Percentiles rank a stretch among this genome's conserved stretches.
phyloP scores from a whole-genome alignment of 2,113 vertebrate genomes.

The Acanthochromis polyacanthus region DNA sequence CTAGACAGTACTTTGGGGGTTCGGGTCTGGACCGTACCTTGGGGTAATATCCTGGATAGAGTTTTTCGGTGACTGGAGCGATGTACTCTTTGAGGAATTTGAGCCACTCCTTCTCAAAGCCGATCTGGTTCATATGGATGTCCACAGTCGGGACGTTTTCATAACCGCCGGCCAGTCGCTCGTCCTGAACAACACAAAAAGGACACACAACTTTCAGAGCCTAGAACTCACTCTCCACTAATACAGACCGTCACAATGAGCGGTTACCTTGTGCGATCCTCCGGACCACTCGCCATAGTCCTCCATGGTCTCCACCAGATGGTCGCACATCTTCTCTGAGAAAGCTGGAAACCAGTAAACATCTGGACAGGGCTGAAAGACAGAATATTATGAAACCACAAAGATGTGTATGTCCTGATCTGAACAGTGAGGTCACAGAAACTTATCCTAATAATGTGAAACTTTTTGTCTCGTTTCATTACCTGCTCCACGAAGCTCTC shows the following conservation, averaged over 20 bases:
- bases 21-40: slow-evolving; percentile 76
- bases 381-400: neutral
- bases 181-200: slow-evolving; percentile 80
- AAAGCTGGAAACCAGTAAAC: slow-evolving; percentile 80
- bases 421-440: too few species aligned
- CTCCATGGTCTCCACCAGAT: slow-evolving; percentile 88
- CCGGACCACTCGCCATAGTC: slow-evolving; percentile 86
- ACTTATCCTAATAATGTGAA: too few species aligned
- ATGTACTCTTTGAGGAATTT: slow-evolving; percentile 90
- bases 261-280: slow-evolving; percentile 80
- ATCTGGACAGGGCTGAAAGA: slow-evolving; percentile 74
- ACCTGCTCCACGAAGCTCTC: slow-evolving; percentile 65
- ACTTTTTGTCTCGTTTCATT: neutral
- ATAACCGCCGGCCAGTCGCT: slow-evolving; percentile 89
- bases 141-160: slow-evolving; percentile 93
- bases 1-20: too few species aligned
- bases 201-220: neutral
- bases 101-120: slow-evolving; percentile 91
- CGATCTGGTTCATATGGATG: slow-evolving; percentile 92
- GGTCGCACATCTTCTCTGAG: slow-evolving; percentile 78
- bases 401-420: too few species aligned
- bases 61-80: slow-evolving; percentile 86
- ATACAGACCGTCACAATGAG: accelerated
- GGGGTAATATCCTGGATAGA: slow-evolving; percentile 91
- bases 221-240: accelerated